Evolutionary conservation across 2,888 invertebrate species (phyloP).

Genomic region (Andrena camellia): DNA sequence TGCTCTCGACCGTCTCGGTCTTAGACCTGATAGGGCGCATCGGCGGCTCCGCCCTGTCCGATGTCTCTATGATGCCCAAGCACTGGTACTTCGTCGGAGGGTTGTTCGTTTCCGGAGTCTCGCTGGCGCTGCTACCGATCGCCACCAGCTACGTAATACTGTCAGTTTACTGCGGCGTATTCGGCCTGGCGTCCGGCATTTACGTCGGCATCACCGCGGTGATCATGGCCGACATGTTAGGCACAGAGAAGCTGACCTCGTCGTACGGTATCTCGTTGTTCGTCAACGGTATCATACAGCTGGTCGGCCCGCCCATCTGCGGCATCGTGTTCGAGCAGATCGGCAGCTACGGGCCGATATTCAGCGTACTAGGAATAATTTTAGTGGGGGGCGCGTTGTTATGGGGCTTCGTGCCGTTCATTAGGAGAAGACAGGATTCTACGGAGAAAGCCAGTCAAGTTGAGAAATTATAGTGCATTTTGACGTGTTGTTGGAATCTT

Average conservation of each 20-base stretch:
- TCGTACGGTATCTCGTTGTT: slow-evolving; percentile 95
- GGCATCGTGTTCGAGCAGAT: slow-evolving; percentile 90
- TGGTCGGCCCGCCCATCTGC: slow-evolving; percentile 94
- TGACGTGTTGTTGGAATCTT: not conserved
- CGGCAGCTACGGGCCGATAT: slow-evolving; percentile 90
- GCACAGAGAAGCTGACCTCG: slow-evolving; percentile 93
- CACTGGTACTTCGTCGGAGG: slow-evolving; percentile 94
- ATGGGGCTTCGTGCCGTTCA: slow-evolving; percentile 92
- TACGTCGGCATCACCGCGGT: slow-evolving; percentile 95
- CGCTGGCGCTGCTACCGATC: slow-evolving; percentile 90
- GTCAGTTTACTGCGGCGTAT: slow-evolving; percentile 90
- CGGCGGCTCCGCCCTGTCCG: slow-evolving; percentile 94
- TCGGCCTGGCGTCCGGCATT: slow-evolving; percentile 93
- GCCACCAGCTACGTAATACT: slow-evolving; percentile 89
- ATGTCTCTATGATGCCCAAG: slow-evolving; percentile 91
- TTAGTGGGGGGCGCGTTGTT: slow-evolving; percentile 90
- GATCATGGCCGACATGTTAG: slow-evolving; percentile 95
- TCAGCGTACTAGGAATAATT: slow-evolving; percentile 90
- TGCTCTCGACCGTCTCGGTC: slow-evolving; percentile 92
- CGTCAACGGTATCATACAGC: slow-evolving; percentile 92
- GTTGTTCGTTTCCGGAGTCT: slow-evolving; percentile 91
- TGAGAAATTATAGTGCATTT: slow-evolving; percentile 67
- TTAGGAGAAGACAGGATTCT: slow-evolving; percentile 84
- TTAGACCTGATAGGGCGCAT: slow-evolving; percentile 93
- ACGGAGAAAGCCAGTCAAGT: slow-evolving; percentile 34